Evolutionary conservation across 1,140 invertebrate species (phyloP), one percentile per base, ranked within the genome.

Genomic region (Gryon sp.): DNA sequence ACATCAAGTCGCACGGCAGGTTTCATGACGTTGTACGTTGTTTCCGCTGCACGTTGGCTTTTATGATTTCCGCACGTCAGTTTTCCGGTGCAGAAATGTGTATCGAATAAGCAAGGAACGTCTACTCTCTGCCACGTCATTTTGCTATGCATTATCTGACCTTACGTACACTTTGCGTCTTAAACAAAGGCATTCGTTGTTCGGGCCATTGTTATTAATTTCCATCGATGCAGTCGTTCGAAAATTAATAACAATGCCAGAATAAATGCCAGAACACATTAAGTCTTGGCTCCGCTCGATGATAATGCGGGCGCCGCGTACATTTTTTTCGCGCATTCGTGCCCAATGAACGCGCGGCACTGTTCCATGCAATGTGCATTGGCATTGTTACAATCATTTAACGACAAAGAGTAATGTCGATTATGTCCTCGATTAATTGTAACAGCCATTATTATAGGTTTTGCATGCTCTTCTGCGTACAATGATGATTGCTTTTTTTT

Each of bases 141-240:
- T 53, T 59, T 22, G 57, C 65, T 36, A 28, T 24, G 74, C 59
- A 68, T 75, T 82, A 78, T 82, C 78, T 78, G 78, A 80, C 75
- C 76, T 80, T 82, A 78, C 77, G 48, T 55, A 72, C 48, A 16
- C 34, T 59, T 53, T 40, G 36, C 60, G 73, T 59, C 68, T 65
- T 22, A 22, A 72, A 81, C 79, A 83, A 82, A 62, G 69, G 15
- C 60, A 11, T 3, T 40, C 80, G 78, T 78, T 83, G 79, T 82
- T 80, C 70, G 52, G 32, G 11, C n/a, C 48, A 52, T 65, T 46
- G 65, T 81, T 83, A 82, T 83, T 82, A 77, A 80, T 83, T 80
- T 72, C 46, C 43, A 52, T 72, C 65, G 68, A 79, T 76, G 65
- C 40, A 70, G 69, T 24, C 22, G 22, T 24, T 24, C 7, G 3